Conservation (phyloP, 2,113 vertebrate species). For the Mormyrus lacerda region DNA sequence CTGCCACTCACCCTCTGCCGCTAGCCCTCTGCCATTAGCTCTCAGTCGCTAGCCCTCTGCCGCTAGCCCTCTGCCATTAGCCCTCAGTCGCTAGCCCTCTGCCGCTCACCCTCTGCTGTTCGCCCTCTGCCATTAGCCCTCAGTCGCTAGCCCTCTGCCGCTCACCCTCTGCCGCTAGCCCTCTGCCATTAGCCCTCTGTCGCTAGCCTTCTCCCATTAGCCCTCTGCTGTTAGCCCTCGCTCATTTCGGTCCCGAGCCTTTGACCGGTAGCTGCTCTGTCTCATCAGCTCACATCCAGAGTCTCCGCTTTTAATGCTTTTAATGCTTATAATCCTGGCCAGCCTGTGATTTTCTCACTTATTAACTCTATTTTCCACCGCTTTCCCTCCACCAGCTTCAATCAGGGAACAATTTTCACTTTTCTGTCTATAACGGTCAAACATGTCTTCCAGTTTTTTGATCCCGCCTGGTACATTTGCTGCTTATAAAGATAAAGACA, state of each 20-base stretch:
- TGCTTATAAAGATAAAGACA: not conserved
- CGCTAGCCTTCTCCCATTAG: not conserved
- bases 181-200: too few species aligned
- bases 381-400: not conserved
- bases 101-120: too few species aligned
- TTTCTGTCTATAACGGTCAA: not conserved
- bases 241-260: not conserved
- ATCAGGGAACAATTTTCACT: not conserved
- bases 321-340: not conserved
- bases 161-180: too few species aligned
- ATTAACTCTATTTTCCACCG: not conserved
- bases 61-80: too few species aligned
- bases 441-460: not conserved
- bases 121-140: too few species aligned
- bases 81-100: too few species aligned
- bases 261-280: not conserved
- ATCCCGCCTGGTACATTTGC: not conserved
- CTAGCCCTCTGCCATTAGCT: too few species aligned
- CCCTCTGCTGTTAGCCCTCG: not conserved
- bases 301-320: not conserved
- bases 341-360: not conserved
- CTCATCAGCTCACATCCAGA: not conserved
- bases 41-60: too few species aligned
- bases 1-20: too few species aligned
- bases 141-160: too few species aligned